Base-by-base conservation (phyloP, 2,888 invertebrate genomes). In the Aleiodes alternator region DNA sequence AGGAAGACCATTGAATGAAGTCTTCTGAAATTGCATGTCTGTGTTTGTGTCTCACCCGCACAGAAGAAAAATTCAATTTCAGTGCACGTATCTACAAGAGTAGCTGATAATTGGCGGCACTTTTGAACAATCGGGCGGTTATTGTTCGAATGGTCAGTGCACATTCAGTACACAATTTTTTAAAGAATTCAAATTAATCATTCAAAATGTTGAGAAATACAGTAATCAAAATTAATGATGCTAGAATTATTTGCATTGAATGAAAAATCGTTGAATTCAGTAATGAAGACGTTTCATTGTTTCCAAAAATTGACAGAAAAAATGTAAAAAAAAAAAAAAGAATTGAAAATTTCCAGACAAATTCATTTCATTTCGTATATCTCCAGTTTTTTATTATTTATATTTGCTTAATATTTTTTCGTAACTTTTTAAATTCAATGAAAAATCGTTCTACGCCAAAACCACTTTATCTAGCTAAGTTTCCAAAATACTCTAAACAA, bases 51-150 rank as follows among this genome's bases (percentile, higher is more conserved):
- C 50, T 50, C 73, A n/a, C 72, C 34, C 53, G 57, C 73, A 72
- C 48, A 55, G 55, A 51, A 55, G 73, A 55, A 70, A 68, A 72
- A 73, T 75, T 78, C 48, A 74, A 80, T 77, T 75, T 69, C 68
- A 73, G 73, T 74, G 38, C 73, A 75, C 64, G 75, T 78, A 69
- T 72, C 9, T 55, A 43, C 61, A 38, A 61, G 43, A 61, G 43
- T 23, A 23, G 23, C 61, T 61, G 61, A 83, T 83, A 82, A 86
- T 84, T 82, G 83, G 74, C 82, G 83, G 83, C 80, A 75, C 81
- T 81, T 84, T 84, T 85, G 83, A 83, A 77, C 83, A 83, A 85
- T 85, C 82, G 82, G 2, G 76, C 79, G 57, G 76, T 75, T 70
- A 81, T 81, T 81, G 77, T 78, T 31, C 59, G 71, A 48, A 31